These are phyloP conservation scores for Tychaedon coryphoeus DNA, from an alignment of 2,113 vertebrate genomes.

Conservation along the genomic window DNA sequence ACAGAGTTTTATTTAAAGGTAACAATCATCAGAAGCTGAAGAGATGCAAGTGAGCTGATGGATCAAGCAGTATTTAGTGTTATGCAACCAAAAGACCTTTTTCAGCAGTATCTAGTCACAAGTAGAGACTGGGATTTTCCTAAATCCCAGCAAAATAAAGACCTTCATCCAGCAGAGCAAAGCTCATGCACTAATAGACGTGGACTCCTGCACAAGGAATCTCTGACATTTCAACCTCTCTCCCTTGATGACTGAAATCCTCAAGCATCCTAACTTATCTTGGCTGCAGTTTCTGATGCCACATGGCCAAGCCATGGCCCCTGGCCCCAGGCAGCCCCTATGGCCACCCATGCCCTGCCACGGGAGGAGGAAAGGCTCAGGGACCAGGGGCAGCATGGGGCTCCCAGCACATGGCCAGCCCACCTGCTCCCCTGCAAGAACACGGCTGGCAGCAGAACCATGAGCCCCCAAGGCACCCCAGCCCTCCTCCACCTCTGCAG, in stretches of 20 bases:
- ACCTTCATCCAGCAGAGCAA: neutral
- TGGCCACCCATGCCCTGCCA: fast-evolving
- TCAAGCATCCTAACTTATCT: neutral
- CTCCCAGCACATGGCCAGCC: neutral
- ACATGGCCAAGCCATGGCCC: fast-evolving
- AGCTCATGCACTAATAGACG: neutral
- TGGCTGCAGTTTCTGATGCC: neutral
- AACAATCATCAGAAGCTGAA: neutral
- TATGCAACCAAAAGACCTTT: neutral
- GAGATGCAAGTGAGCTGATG: neutral
- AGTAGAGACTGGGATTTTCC: neutral
- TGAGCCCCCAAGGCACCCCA: neutral
- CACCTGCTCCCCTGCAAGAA: neutral
- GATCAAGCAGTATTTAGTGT: neutral
- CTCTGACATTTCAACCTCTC: neutral
- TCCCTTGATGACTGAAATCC: neutral
- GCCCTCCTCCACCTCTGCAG: neutral
- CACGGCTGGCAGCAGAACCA: neutral
- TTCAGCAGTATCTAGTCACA: neutral
- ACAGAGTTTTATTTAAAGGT: neutral
- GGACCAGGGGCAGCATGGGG: neutral
- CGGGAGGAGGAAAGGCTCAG: neutral
- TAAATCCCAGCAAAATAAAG: neutral
- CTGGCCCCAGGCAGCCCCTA: fast-evolving
- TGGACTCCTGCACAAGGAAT: neutral